Evolutionary conservation across 1,140 invertebrate species (phyloP).

Genomic region (Phocides pigmalion): DNA sequence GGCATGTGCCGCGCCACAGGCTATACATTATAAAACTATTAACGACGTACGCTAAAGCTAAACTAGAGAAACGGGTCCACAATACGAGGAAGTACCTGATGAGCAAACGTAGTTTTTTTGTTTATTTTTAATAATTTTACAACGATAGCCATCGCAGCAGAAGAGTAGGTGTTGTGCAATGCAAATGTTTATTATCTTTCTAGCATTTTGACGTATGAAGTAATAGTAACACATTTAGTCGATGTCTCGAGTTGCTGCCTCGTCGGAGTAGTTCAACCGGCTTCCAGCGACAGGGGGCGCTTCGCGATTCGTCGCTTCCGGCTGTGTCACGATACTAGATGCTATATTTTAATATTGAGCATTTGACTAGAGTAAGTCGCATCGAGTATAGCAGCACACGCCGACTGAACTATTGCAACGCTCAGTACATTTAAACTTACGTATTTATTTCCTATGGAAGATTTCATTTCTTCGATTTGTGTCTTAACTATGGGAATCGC

Average conservation of each 20-base stretch:
- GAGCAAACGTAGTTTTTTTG: conserved; percentile 68
- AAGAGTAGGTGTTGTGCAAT: conserved; percentile 66
- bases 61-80: conserved; percentile 76
- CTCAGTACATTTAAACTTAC: conserved; percentile 65
- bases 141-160: conserved; percentile 61
- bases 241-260: conserved; percentile 72
- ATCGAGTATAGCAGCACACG: conserved; percentile 44
- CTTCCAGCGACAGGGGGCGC: conserved; percentile 19
- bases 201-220: conserved; percentile 72
- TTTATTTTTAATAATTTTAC: conserved; percentile 63
- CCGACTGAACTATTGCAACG: conserved; percentile 59
- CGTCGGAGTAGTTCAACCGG: conserved; percentile 59
- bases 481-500: conserved; percentile 76
- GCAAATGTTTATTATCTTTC: conserved; percentile 46
- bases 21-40: conserved; percentile 70
- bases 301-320: conserved; percentile 29
- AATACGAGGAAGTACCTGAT: conserved; percentile 74
- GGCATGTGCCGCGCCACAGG: conserved; percentile 35
- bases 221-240: conserved; percentile 81
- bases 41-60: conserved; percentile 61
- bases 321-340: conserved; percentile 51
- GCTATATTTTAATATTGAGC: conserved; percentile 69
- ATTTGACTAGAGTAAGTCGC: conserved; percentile 61
- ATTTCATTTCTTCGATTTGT: conserved; percentile 77
- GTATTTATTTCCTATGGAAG: conserved; percentile 82